Conservation (phyloP, 37 sponge, comb jelly and placozoan genomes). For the Halisarca cf. caerulea region DNA sequence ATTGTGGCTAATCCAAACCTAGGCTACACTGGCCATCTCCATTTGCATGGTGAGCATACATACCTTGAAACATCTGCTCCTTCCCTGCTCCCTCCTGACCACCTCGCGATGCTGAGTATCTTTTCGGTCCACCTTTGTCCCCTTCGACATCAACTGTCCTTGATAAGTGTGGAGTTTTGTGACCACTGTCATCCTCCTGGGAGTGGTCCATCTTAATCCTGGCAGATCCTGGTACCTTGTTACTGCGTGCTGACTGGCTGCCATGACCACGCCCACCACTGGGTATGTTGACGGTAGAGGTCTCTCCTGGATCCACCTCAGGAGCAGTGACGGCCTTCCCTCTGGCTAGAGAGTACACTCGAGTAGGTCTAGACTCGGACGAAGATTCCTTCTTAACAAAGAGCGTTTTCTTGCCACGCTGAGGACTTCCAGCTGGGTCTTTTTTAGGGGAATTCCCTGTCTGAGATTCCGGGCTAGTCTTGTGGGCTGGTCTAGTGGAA, state of each 20-base stretch:
- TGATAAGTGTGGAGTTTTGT: too few relatives aligned
- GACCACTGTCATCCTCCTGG: not conserved
- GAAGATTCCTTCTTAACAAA: not conserved
- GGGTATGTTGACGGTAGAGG: too few relatives aligned
- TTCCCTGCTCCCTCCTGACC: too few relatives aligned
- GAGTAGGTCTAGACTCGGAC: not conserved
- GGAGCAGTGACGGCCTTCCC: not conserved
- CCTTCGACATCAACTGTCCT: not conserved
- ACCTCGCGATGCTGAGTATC: not conserved
- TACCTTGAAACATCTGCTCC: too few relatives aligned
- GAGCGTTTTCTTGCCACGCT: too few relatives aligned
- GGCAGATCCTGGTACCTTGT: slow-evolving; percentile 6
- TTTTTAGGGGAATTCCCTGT: too few relatives aligned
- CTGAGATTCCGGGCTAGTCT: too few relatives aligned
- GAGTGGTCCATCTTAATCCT: not conserved
- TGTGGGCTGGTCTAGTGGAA: not conserved
- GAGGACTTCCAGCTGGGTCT: too few relatives aligned
- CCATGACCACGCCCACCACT: not conserved
- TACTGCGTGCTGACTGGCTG: not conserved
- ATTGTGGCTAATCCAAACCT: too few relatives aligned
- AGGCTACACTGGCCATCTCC: too few relatives aligned
- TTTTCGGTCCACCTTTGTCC: not conserved
- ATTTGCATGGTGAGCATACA: too few relatives aligned
- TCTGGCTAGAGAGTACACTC: slow-evolving; percentile 4
- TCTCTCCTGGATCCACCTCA: not conserved